Conservation (phyloP, 2,888 invertebrate genomes). For the Serripes groenlandicus region DNA sequence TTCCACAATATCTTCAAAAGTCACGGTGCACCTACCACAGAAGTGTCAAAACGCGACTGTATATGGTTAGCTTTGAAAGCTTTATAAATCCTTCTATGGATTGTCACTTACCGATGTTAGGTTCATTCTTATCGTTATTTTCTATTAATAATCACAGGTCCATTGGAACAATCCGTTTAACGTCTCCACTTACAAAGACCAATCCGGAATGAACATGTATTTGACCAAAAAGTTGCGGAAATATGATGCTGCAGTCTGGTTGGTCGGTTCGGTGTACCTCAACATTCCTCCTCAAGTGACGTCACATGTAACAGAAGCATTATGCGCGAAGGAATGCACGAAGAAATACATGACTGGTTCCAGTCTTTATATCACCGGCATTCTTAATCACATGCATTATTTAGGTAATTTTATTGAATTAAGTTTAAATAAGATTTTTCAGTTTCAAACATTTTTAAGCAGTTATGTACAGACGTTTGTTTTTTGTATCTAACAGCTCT, state of each 20-base stretch:
- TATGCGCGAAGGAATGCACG: constrained; percentile 16
- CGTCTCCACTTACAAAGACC: constrained; percentile 22
- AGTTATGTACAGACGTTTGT: no score
- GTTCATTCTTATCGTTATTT: no score
- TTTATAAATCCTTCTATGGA: no score
- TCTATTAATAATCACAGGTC: constrained; percentile 22
- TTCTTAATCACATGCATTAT: constrained; percentile 30
- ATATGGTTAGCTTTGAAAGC: no score
- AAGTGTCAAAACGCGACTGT: no score
- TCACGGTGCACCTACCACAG: no score
- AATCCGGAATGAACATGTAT: constrained; percentile 45
- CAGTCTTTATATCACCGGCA: constrained; percentile 4
- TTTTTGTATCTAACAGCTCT: no score
- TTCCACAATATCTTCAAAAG: no score
- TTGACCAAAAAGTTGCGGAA: constrained; percentile 30
- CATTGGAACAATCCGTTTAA: constrained; percentile 60
- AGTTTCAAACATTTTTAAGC: no score
- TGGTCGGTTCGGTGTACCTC: constrained; percentile 52
- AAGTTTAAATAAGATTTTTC: no score
- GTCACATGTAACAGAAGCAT: constrained; percentile 1
- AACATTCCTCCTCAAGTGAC: constrained; percentile 54
- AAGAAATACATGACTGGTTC: constrained; percentile 7
- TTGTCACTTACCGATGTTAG: no score
- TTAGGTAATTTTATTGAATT: no score
- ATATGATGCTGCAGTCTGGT: constrained; percentile 54